phyloP scores from a whole-genome alignment of 2,797 vertebrate species.

The Labroides dimidiatus region DNA sequence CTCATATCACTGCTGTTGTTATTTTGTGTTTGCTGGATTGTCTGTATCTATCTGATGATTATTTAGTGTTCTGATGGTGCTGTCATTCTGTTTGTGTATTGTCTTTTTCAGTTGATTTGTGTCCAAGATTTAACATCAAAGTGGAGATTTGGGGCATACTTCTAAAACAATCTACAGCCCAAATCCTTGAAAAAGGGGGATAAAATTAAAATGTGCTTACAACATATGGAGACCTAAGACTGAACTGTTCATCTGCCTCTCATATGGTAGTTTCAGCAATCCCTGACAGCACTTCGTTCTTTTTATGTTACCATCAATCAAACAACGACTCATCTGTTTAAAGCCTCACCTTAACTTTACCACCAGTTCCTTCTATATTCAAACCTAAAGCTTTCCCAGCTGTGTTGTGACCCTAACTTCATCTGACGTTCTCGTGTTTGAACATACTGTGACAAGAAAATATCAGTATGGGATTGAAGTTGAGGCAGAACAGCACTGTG shows the following conservation, averaged over 20 bases:
- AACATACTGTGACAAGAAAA: neutral
- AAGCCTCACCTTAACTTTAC: constrained; percentile 18
- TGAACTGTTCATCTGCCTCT: constrained; percentile 47
- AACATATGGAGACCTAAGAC: constrained; percentile 14
- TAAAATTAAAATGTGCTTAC: constrained; percentile 29
- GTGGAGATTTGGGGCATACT: constrained; percentile 28
- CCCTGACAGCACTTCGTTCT: constrained; percentile 36
- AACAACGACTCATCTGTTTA: constrained; percentile 20
- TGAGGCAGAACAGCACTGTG: neutral
- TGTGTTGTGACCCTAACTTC: neutral
- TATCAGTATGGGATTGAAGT: constrained; percentile 8
- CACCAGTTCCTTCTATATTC: constrained; percentile 15
- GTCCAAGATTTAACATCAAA: constrained; percentile 43
- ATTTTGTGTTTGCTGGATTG: constrained; percentile 11
- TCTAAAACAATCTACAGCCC: constrained; percentile 28
- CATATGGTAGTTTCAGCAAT: constrained; percentile 10
- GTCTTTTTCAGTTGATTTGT: constrained; percentile 27
- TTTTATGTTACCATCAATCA: constrained; percentile 32
- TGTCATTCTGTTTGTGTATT: constrained; percentile 16
- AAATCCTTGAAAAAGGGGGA: constrained; percentile 12
- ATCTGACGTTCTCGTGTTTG: neutral
- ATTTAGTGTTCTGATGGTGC: constrained; percentile 1
- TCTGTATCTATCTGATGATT: neutral
- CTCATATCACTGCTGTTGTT: neutral
- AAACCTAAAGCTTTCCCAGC: constrained; percentile 10